Evolutionary conservation across 2,888 invertebrate species (phyloP).

Genomic region (Synanthedon tipuliformis): DNA sequence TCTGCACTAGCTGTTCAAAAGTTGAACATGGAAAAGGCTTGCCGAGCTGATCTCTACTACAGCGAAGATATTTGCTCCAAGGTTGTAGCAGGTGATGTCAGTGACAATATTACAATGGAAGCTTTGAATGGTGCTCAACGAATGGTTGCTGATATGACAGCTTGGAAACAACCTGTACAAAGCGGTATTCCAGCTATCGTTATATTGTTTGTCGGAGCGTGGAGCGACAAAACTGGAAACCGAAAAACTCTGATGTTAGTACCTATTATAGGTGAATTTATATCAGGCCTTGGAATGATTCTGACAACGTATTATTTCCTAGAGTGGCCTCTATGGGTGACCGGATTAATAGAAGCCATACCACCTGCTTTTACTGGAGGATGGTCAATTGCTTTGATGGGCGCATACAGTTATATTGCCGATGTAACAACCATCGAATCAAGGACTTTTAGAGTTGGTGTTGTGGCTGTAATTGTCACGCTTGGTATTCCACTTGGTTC

Average conservation of each 20-base stretch:
- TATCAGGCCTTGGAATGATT: conserved; percentile 60
- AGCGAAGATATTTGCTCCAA: conserved; percentile 59
- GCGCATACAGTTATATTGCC: conserved; percentile 72
- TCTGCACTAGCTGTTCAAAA: conserved; percentile 69
- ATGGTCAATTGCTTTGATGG: conserved; percentile 66
- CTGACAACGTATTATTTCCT: conserved; percentile 65
- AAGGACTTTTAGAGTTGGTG: conserved; percentile 72
- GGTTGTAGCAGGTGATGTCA: conserved; percentile 33
- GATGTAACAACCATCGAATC: conserved; percentile 70
- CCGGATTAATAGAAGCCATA: conserved; percentile 64
- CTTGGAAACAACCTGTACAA: conserved; percentile 67
- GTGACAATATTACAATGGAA: conserved; percentile 32
- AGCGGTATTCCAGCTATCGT: conserved; percentile 68
- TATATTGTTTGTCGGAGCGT: conserved; percentile 71
- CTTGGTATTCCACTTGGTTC: conserved; percentile 61
- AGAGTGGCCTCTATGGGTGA: conserved; percentile 67
- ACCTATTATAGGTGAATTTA: conserved; percentile 66
- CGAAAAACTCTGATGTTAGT: conserved; percentile 69
- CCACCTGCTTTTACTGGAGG: conserved; percentile 72
- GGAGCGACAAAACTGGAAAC: conserved; percentile 72
- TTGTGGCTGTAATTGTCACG: conserved; percentile 66
- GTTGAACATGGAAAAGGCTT: conserved; percentile 70
- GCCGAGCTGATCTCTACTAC: conserved; percentile 59
- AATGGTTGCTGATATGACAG: conserved; percentile 62
- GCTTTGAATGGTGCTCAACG: conserved; percentile 48